Evolutionary conservation across 2,888 invertebrate species (phyloP), one percentile per base, ranked within the genome.

Genomic region (Allygus modestus): DNA sequence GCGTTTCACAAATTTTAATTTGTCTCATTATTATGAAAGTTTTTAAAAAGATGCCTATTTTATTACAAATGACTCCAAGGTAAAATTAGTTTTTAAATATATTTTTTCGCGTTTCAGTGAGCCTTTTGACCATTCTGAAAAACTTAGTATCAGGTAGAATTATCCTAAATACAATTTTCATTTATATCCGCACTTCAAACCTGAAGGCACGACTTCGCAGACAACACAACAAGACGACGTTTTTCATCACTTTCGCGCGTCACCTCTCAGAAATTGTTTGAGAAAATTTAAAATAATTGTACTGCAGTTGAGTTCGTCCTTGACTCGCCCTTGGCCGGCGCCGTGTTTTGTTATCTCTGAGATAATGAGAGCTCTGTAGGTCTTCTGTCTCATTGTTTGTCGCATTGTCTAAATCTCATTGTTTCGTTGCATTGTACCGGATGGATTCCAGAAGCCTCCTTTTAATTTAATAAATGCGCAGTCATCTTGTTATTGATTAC

Each of bases 401-500:
- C 71, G 28, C 71, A 71, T 71, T 71, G 71, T 71, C 71, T 71
- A 0, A 33, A n/a, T 41, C 41, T 33, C 71, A 37, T 71, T 71
- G 41, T 71, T 20, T 71, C 33, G 12, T 33, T 20, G 17, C 41
- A 71, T 71, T 71, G 71, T 71, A 0, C 41, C 31, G 28, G 31
- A 4, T 37, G 20, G 71, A 71, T 71, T 71, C 71, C 71, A 71
- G 71, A 71, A 71, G 71, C 71, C 20, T 71, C 71, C 71, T 71
- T 69, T 71, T 71, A 71, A 71, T 37, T 71, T 37, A 71, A 71
- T 71, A 71, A 71, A 71, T 71, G 71, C 71, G 71, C 23, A 71
- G 71, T 71, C 71, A 71, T 71, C 71, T 71, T 71, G 41, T 41
- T 37, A 71, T 71, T 71, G 37, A 41, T 65, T 65, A 65, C 65